Conservation (phyloP, 2,888 invertebrate genomes). For the Cantharis nigra region DNA sequence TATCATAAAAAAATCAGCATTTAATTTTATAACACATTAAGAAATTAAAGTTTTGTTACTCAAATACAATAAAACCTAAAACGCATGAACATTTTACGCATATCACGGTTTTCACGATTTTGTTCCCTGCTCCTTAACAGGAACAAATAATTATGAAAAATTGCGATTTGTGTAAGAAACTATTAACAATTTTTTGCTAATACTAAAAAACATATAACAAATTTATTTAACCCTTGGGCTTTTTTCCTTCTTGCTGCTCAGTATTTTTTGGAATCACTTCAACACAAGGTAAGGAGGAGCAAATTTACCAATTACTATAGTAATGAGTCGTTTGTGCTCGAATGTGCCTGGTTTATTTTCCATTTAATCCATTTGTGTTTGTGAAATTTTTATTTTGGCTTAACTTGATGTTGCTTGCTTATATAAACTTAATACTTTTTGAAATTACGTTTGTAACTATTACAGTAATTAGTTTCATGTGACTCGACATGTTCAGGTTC, state of each 20-base stretch:
- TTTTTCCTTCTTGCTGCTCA: slow-evolving; percentile 74
- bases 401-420: slow-evolving; percentile 33
- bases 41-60: not conserved
- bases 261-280: slow-evolving; percentile 99
- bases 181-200: not conserved
- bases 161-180: not conserved
- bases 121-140: not conserved
- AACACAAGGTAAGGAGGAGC: slow-evolving; percentile 89
- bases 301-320: slow-evolving; percentile 16
- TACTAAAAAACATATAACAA: not conserved
- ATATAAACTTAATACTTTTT: not conserved
- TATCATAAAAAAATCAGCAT: not conserved
- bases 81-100: not conserved
- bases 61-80: not conserved
- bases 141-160: not conserved
- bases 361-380: slow-evolving; percentile 52
- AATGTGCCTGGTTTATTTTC: slow-evolving; percentile 43
- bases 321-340: slow-evolving; percentile 20
- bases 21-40: not conserved
- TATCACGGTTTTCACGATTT: not conserved
- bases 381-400: slow-evolving; percentile 52
- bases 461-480: not conserved
- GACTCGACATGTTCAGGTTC: not conserved
- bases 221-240: slow-evolving; percentile 28
- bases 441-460: not conserved